Base-by-base conservation (phyloP, 2,888 invertebrate genomes). In the Tetragnatha montana region DNA sequence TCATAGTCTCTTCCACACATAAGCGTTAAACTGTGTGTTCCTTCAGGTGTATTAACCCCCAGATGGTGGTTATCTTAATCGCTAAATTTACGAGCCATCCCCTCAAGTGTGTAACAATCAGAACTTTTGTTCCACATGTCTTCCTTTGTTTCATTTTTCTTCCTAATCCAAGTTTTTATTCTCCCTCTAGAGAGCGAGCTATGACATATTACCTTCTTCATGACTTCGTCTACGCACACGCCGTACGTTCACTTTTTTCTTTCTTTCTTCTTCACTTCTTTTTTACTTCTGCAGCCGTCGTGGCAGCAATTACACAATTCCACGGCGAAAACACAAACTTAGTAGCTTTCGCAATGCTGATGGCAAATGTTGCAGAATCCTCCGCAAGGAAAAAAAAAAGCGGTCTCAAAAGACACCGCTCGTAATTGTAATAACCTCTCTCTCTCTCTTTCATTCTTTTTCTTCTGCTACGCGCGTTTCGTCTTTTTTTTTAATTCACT, bases 1-100 rank as follows among this genome's bases (percentile, higher is more conserved):
- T 35, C 35, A 35, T 35, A 35, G 35, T 35, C 35, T 35, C 35
- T 35, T 35, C 35, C 35, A 35, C 35, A 35, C 35, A 35, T 35
- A 35, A 35, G 35, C 35, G 35, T 35, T 35, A 35, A 35, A 35
- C 35, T 35, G 35, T 35, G 17, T 60, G 17, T 60, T 60, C 60
- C 60, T 60, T 17, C 4, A 60, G 60, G 60, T 60, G 17, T 60
- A 78, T 8, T 4, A 79, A 10, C 49, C 17, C 49, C 17, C 86
- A 86, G 60, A 73, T 86, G 79, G 86, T 73, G n/a, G 51, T 51
- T 49, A 50, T 17, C 22, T 79, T 84, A 80, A 80, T n/a, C 50
- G 60, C 51, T 19, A 80, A 80, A 80, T 86, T 86, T 80, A 86
- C 80, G 51, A 73, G 14, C 86, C 80, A 68, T 74, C 19, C 47